These are phyloP conservation scores for Prunella himalayana DNA, from an alignment of 2,113 vertebrate genomes.

Conservation along the genomic window DNA sequence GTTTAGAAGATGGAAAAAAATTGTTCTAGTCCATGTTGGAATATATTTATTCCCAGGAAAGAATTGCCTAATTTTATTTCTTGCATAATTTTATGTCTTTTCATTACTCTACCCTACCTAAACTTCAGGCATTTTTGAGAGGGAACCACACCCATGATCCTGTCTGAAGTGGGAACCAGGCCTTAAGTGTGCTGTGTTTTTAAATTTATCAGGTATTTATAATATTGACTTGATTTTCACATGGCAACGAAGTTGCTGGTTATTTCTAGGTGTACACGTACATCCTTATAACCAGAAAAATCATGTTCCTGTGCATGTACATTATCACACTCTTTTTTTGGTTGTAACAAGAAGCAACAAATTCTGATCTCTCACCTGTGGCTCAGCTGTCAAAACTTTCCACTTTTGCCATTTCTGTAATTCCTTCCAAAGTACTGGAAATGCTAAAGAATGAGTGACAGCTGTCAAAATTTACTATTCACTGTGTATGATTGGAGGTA, in stretches of 20 bases:
- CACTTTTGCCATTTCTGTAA: background rate
- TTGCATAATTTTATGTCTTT: background rate
- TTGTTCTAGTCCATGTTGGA: background rate
- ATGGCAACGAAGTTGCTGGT: background rate
- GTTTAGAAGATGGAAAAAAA: background rate
- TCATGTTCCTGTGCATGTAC: accelerated
- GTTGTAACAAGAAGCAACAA: background rate
- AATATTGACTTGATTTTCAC: background rate
- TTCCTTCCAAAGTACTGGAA: background rate
- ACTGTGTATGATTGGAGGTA: background rate
- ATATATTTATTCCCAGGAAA: background rate
- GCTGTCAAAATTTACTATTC: constrained; percentile 26
- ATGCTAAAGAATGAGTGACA: constrained; percentile 5
- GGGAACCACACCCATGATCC: background rate
- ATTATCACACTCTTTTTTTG: background rate
- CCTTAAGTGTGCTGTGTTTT: background rate
- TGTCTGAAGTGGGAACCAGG: background rate
- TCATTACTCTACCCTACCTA: background rate
- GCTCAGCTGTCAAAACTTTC: constrained; percentile 9
- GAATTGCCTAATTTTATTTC: background rate
- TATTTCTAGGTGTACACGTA: background rate
- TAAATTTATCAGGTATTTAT: background rate
- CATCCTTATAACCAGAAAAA: background rate
- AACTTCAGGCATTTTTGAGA: background rate
- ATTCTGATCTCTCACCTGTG: constrained; percentile 5